Conservation (phyloP, 2,113 vertebrate genomes). For the Reinhardtius hippoglossoides region DNA sequence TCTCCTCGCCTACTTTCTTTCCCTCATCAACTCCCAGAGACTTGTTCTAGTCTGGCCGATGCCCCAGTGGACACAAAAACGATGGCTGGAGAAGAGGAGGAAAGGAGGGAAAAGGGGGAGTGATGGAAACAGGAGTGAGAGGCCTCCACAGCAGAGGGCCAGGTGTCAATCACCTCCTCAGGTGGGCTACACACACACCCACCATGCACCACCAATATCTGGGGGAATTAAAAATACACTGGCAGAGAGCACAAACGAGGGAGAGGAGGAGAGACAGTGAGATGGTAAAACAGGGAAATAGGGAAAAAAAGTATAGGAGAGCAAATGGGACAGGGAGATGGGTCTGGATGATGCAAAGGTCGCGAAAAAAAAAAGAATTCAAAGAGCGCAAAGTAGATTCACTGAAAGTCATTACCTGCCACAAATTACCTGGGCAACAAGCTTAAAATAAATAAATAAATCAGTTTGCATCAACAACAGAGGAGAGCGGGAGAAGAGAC, state of each 20-base stretch:
- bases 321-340: conserved; percentile 62
- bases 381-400: conserved; percentile 90
- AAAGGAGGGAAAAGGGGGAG: conserved; percentile 50
- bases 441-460: conserved; percentile 84
- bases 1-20: background rate
- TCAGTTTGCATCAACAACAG: conserved; percentile 74
- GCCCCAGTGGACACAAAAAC: conserved; percentile 43
- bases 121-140: conserved; percentile 82
- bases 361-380: conserved; percentile 61
- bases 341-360: conserved; percentile 64
- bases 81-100: conserved; percentile 41
- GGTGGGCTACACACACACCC: conserved; percentile 87
- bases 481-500: conserved; percentile 49
- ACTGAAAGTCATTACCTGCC: conserved; percentile 93
- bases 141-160: conserved; percentile 88
- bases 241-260: conserved; percentile 70
- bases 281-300: conserved; percentile 40
- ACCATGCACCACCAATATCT: conserved; percentile 86
- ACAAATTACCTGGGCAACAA: conserved; percentile 96
- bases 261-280: conserved; percentile 32
- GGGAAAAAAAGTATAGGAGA: conserved; percentile 30
- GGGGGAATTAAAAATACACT: conserved; percentile 84
- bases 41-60: conserved; percentile 29
- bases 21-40: conserved; percentile 25
- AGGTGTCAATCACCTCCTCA: conserved; percentile 90